Evolutionary conservation across 2,888 invertebrate species (phyloP).

Genomic region (Orthonychiurus folsomi): DNA sequence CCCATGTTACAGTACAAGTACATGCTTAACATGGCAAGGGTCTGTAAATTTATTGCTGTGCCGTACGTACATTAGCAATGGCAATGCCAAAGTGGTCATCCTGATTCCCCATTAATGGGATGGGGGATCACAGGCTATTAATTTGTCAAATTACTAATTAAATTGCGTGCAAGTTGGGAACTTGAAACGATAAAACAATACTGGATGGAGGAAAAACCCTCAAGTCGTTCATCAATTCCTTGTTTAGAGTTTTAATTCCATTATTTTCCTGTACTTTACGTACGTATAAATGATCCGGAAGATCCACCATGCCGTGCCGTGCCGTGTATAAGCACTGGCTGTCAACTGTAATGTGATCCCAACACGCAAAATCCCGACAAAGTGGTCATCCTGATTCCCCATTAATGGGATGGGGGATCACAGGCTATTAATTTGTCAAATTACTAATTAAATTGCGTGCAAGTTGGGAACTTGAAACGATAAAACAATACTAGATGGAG

Average conservation of each 20-base stretch:
- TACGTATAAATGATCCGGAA: too few species aligned
- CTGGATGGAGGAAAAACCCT: too few species aligned
- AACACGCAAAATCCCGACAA: neutral
- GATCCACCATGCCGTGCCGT: too few species aligned
- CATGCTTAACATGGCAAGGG: neutral
- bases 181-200: too few species aligned
- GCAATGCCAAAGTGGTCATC: neutral
- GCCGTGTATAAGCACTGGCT: too few species aligned
- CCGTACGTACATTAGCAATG: neutral
- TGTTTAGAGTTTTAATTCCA: neutral
- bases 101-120: neutral
- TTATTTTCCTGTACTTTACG: neutral
- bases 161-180: too few species aligned
- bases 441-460: too few species aligned
- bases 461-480: too few species aligned
- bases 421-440: slow-evolving; percentile 1
- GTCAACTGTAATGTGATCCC: neutral
- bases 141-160: slow-evolving; percentile 1
- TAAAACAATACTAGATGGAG: too few species aligned
- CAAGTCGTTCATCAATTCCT: neutral
- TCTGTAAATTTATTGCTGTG: neutral
- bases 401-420: neutral
- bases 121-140: neutral
- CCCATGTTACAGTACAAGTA: too few species aligned
- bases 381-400: neutral